These are phyloP conservation scores for Anodontia alba DNA, from an alignment of 2,888 invertebrate genomes.

Conservation along the genomic window DNA sequence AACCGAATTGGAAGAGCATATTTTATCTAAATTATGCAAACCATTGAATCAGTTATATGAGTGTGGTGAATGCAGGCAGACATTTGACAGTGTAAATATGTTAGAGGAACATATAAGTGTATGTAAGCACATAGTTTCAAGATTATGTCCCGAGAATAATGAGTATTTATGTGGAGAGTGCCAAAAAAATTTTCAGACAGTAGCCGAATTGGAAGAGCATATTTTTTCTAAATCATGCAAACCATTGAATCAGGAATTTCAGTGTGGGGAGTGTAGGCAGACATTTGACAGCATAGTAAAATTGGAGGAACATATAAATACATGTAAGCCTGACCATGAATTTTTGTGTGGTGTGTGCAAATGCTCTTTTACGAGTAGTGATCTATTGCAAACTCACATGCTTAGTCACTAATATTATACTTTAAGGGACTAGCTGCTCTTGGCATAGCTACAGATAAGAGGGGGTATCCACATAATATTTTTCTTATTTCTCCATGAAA, in stretches of 20 bases:
- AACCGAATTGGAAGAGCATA: neutral
- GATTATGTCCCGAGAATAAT: neutral
- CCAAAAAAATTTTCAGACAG: neutral
- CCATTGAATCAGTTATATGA: too few species aligned
- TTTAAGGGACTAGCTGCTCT: too few species aligned
- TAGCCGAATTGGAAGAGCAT: neutral
- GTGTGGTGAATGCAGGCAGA: neutral
- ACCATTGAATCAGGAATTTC: neutral
- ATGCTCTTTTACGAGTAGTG: neutral
- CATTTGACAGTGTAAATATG: neutral
- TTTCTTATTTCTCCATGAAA: too few species aligned
- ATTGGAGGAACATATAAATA: neutral
- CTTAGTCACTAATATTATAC: neutral
- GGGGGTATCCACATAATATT: too few species aligned
- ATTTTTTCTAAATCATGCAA: neutral
- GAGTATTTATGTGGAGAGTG: neutral
- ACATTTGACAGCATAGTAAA: too few species aligned
- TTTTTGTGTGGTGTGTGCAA: conserved; percentile 4
- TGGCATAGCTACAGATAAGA: too few species aligned
- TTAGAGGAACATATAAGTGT: neutral
- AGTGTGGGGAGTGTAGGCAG: neutral
- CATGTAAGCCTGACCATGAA: too few species aligned
- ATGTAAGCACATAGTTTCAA: neutral
- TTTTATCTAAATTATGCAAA: too few species aligned
- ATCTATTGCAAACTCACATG: neutral